Conservation (phyloP, 2,113 vertebrate genomes). For the Podocnemis expansa region DNA sequence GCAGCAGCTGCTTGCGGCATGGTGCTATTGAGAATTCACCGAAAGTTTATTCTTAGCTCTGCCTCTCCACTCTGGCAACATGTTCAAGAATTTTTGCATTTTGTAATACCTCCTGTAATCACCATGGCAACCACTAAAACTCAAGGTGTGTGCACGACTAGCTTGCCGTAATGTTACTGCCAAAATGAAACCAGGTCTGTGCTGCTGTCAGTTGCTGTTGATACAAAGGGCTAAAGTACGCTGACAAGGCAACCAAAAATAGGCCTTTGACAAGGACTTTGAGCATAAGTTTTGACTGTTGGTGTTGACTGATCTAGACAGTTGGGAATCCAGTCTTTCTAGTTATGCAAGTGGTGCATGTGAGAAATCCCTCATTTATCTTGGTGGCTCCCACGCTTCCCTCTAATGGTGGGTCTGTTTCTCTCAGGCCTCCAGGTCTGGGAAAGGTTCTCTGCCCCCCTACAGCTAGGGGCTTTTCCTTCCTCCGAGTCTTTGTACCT, state of each 20-base stretch:
- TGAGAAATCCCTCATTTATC: too few relatives aligned
- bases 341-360: too few relatives aligned
- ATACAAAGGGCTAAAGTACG: slow-evolving; percentile 20
- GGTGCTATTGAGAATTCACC: slow-evolving; percentile 66
- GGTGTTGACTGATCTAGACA: slow-evolving; percentile 3
- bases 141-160: slow-evolving; percentile 76
- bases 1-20: slow-evolving; percentile 54
- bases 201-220: neutral
- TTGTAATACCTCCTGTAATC: slow-evolving; percentile 80
- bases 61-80: slow-evolving; percentile 74
- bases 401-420: too few relatives aligned
- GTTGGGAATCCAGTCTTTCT: neutral
- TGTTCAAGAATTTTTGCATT: slow-evolving; percentile 83
- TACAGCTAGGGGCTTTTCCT: too few relatives aligned
- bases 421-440: too few relatives aligned
- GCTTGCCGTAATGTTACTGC: slow-evolving; percentile 47
- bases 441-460: too few relatives aligned
- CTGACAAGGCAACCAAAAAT: slow-evolving; percentile 51
- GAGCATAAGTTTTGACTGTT: neutral
- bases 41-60: slow-evolving; percentile 82
- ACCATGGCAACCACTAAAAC: slow-evolving; percentile 80
- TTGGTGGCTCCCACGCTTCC: too few relatives aligned
- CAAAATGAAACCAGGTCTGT: slow-evolving; percentile 46
- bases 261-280: slow-evolving; percentile 35
- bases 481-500: too few relatives aligned